Base-by-base conservation (phyloP, 2,888 invertebrate species). In the Carcina quercana region DNA sequence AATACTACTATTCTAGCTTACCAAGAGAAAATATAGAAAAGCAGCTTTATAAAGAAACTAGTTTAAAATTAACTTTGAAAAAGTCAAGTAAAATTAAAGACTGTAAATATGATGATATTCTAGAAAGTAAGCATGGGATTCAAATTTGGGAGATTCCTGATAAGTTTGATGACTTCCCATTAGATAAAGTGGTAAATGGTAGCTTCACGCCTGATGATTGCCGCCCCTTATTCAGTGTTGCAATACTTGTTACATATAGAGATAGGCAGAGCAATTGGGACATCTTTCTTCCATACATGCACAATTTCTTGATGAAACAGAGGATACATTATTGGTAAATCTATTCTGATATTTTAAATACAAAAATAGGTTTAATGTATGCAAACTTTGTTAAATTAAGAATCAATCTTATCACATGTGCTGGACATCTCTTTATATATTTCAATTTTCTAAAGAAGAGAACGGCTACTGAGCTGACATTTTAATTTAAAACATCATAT, bases 211-310 rank as follows among this genome's bases (percentile, higher is more conserved):
- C 67, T 1, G 38, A 43, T 8, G 38, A 57, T 13, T 68, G 68
- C 38, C 60, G 46, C 14, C 58, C 68, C 1, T 39, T 54, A 7
- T 82, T 78, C 53, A 89, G 90, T 53, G 89, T 91, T 13, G 94
- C 94, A 12, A 85, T 95, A 13, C 87, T 95, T 42, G 86, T 97
- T 31, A 94, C 96, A 0, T 88, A 88, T 39, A 86, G 96, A 31
- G 90, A 94, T 50, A 85, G 97, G 25, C 86, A 89, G 45, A 73
- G 86, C 3, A 96, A 97, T 52, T 71, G 97, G 10, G 85, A 88
- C 28, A 78, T 89, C 37, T 95, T 96, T 62, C 75, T 96, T 38
- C 90, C 90, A 32, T 94, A 95, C 53, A 94, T 97, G 76, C 96
- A 97, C 67, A 89, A 90, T 28, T 95, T 92, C 67, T 78, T 97